These are phyloP conservation scores for Connochaetes taurinus DNA, from an alignment of 2,113 vertebrate species.

Conservation along the genomic window DNA sequence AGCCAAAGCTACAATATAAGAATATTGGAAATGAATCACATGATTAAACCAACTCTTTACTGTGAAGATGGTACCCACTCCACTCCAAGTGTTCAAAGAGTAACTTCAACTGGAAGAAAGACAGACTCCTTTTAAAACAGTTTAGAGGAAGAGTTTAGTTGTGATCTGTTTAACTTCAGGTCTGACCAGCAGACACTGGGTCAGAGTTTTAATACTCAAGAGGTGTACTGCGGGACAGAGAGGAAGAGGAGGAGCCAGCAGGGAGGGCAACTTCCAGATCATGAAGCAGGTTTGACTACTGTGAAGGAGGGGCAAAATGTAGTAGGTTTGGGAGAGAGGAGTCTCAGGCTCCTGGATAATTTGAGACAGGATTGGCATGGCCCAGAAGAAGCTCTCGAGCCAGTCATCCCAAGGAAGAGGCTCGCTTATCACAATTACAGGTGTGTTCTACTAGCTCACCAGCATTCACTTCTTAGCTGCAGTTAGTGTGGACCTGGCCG, in stretches of 20 bases:
- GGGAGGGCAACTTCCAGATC: neutral
- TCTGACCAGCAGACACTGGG: neutral
- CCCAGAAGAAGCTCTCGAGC: neutral
- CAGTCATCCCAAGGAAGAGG: neutral
- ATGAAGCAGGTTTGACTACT: neutral
- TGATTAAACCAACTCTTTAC: neutral
- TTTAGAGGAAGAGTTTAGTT: neutral
- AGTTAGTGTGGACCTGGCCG: fast-evolving
- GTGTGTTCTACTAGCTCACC: neutral
- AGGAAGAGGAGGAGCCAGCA: neutral
- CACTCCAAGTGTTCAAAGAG: neutral
- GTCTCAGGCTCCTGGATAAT: neutral
- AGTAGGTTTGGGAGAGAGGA: neutral
- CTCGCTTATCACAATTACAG: neutral
- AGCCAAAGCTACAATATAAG: neutral
- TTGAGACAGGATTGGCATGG: neutral
- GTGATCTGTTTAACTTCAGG: neutral
- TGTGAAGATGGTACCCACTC: neutral
- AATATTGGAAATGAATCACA: slow-evolving; percentile 42
- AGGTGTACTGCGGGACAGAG: fast-evolving
- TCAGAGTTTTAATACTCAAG: neutral
- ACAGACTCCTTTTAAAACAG: neutral
- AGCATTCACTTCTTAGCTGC: neutral
- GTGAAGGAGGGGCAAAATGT: too few species aligned
- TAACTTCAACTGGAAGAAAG: neutral